Evolutionary conservation across 2,113 vertebrate species (phyloP), one percentile per base, ranked within the genome.

Genomic region (Podilymbus podiceps): DNA sequence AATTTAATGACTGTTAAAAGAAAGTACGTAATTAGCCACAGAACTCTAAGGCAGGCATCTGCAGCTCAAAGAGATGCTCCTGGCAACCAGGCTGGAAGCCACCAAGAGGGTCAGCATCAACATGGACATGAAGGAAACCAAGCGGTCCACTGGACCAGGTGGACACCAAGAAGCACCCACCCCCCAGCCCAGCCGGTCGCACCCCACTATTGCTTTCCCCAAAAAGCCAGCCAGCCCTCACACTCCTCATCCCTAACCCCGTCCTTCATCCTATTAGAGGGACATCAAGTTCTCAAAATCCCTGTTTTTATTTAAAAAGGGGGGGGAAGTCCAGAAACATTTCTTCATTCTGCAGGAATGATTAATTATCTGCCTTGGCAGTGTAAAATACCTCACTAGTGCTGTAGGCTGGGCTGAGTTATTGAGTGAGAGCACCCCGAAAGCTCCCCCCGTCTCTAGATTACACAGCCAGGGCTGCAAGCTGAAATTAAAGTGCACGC

Each of bases 301-400:
- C 90, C 20, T 5, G 74, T 47, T 96, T 95, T 92, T 68, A 75
- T 95, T 95, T 75, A 93, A 66, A 69, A 85, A 49, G 21, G 28
- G 21, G 13, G 19, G 6, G 13, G 0, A 80, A 75, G 35, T 50
- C 72, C 66, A 85, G 81, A 69, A 33, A 2, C 52, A 24, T 87
- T 94, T 94, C 89, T 96, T 96, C 95, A 86, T 94, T 96, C 90
- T 80, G 68, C 88, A 97, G 95, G 86, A 96, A 95, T 93, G 96
- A 97, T 96, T 89, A 94, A 95, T 87, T 96, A 95, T 86, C 97
- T 95, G 95, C 95, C 94, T 89, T 38, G 56, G 83, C 31, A 63
- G 94, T 58, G 91, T 67, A 96, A 95, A 97, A 94, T 84, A 78
- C 93, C 92, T 95, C 96, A 8, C 85, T 25, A 46, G 79, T 0